Evolutionary conservation across 2,797 vertebrate species (phyloP).

Genomic region (Sternarchorhynchus goeldii): DNA sequence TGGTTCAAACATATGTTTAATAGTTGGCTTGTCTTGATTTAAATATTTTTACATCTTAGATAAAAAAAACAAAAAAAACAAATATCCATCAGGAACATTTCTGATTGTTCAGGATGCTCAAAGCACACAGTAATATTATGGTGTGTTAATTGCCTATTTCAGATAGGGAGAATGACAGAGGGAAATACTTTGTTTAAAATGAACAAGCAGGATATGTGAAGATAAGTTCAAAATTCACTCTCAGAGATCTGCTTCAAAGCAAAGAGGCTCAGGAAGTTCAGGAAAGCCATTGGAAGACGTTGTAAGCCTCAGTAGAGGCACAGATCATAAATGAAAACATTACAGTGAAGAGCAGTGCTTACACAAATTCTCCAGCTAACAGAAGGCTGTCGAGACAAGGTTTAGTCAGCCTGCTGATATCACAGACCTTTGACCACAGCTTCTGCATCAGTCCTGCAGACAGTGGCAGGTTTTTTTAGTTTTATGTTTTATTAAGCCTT

Average conservation of each 20-base stretch:
- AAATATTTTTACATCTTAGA: no score
- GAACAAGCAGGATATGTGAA: no score
- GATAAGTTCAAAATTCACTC: background rate
- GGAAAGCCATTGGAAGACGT: conserved; percentile 40
- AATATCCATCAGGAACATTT: no score
- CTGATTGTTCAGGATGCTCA: no score
- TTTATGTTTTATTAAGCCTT: conserved; percentile 18
- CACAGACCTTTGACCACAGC: conserved; percentile 57
- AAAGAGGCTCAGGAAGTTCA: conserved; percentile 12
- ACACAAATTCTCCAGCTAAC: conserved; percentile 66
- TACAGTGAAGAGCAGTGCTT: conserved; percentile 67
- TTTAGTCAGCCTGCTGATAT: conserved; percentile 70
- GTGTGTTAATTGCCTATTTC: no score
- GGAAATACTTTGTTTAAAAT: no score
- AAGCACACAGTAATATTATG: no score
- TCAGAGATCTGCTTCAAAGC: conserved; percentile 19
- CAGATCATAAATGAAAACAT: conserved; percentile 70
- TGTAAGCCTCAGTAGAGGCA: conserved; percentile 68
- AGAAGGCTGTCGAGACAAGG: conserved; percentile 66
- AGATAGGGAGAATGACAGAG: no score
- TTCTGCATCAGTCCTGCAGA: conserved; percentile 30
- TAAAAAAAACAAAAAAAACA: no score
- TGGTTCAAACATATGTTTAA: no score
- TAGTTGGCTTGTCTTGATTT: no score
- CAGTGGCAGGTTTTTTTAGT: conserved; percentile 21